Base-by-base conservation (phyloP, 2,113 vertebrate species). In the Rhipidura dahli region DNA sequence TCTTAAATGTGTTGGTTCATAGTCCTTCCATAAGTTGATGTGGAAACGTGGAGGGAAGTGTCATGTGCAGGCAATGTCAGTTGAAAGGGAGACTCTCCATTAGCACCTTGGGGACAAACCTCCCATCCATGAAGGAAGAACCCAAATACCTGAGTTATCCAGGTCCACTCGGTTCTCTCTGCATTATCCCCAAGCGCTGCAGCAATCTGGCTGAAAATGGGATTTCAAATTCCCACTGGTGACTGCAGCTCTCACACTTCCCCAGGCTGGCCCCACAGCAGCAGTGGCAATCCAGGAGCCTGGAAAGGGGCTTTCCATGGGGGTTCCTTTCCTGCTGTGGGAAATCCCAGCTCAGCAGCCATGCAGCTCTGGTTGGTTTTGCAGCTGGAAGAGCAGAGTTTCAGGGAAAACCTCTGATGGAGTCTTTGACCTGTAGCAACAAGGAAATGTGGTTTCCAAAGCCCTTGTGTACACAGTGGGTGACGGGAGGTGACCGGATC, bases 131-230 rank as follows among this genome's bases (percentile, higher is more conserved):
- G 33, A 23, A 7, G 53, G n/a, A 19, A 6, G 1, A 47, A 20
- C 13, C 37, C 59, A 53, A 28, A n/a, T 14, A 40, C 28, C 57
- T 21, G 53, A 60, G 14, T 51, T 60, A 22, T 4, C 37, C 71
- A 37, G 26, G 4, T 22, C 21, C 3, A 0, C 14, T 35, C 10
- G 19, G 7, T 63, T 39, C 30, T 39, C 27, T 1, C 33, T 3
- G 2, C 12, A 0, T 40, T 53, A 4, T 19, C 56, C 2, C 57
- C 83, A 18, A 49, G 26, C 0, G 0, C 2, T 37, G 23, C 66
- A 63, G 35, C 13, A 22, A 6, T 24, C 23, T 30, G 30, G 7
- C 47, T 71, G 73, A 42, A 76, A 40, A 13, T 4, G 7, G 13
- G 13, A 21, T 23, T 44, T 53, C 24, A 1, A 1, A 5, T 40